Base-by-base conservation (phyloP, 2,113 vertebrate genomes). In the Oriolus oriolus region DNA sequence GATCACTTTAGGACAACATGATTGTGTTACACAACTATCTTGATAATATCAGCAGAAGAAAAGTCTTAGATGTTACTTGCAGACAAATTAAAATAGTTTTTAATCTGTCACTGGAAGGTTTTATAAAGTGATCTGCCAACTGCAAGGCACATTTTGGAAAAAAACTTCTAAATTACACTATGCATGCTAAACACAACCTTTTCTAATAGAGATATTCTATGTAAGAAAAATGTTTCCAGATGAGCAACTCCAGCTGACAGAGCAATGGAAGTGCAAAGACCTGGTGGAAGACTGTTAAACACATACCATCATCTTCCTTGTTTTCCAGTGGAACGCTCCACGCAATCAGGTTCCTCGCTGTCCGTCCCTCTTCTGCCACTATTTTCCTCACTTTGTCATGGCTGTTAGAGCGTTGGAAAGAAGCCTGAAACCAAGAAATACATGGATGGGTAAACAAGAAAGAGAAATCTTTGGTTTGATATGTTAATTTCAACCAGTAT, bases 311-410 rank as follows among this genome's bases (percentile, higher is more conserved):
- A 76, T 99, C 99, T 22, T 99, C 99, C 94, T 99, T 99, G 97
- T 84, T 99, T 89, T 99, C 99, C 68, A 99, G 92, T 2, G 99
- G 99, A 11, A 99, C 99, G 1, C 98, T 99, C 99, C 99, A 99
- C 0, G 99, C 99, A 39, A 99, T 99, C 52, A 99, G 97, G 93
- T 99, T 99, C 90, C 99, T 98, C 63, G 99, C 99, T 66, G 99
- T 98, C 4, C 99, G 99, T 22, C 99, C 99, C 95, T 99, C 99
- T 91, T 99, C 99, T 11, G 99, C 99, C 54, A 99, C 99, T 52
- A 99, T 99, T 91, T 98, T 99, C 95, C 99, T 98, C 75, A 99
- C 99, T 97, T 99, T 99, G 97, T 99, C 99, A 68, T 99, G 99
- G 95, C 99, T 99, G 85, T 99, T 99, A 61, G 99, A 99, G 63